Evolutionary conservation across 1,140 invertebrate species (phyloP), one percentile per base, ranked within the genome.

Genomic region (Bombus difficillimus): DNA sequence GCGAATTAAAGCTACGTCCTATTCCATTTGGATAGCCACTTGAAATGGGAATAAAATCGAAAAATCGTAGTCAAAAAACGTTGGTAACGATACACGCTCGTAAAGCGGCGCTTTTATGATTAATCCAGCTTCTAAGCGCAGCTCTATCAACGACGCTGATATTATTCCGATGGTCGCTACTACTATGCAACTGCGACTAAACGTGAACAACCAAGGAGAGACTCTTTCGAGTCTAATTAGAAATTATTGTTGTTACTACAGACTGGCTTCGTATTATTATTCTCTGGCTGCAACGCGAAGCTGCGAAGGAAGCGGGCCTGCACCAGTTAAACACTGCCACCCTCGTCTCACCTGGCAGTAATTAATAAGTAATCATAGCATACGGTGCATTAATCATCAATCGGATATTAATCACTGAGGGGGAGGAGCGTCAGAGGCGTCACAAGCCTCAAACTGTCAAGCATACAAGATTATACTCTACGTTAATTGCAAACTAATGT

Each of bases 301-400:
- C 93, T 94, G 93, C 92, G 88, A 93, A 34, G 15, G 82, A 93
- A 93, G 92, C 92, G 85, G 87, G 92, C 93, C 93, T 85, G 91
- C 94, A 94, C 94, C 94, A 92, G 94, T 95, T 95, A 95, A 89
- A 92, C 83, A 82, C 87, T 43, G 78, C 83, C 89, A 91, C 91
- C 91, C 89, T 91, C 83, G 83, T 91, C 90, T 91, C 87, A 93
- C 91, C 89, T 89, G 89, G 91, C 92, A 91, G 91, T 92, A 86
- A 90, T 92, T 90, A 86, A 81, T 82, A 83, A 84, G 47, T 37
- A 86, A 81, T 43, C 41, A 62, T 57, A 41, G 43, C 41, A 28
- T 59, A 59, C 74, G 64, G 77, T 64, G 53, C 66, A 69, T 83
- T 85, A 86, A 88, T 73, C 68, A 25, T 80, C 76, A 80, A 85